These are phyloP conservation scores for Corydoras maculifer DNA, from an alignment of 2,113 vertebrate species.

Conservation along the genomic window DNA sequence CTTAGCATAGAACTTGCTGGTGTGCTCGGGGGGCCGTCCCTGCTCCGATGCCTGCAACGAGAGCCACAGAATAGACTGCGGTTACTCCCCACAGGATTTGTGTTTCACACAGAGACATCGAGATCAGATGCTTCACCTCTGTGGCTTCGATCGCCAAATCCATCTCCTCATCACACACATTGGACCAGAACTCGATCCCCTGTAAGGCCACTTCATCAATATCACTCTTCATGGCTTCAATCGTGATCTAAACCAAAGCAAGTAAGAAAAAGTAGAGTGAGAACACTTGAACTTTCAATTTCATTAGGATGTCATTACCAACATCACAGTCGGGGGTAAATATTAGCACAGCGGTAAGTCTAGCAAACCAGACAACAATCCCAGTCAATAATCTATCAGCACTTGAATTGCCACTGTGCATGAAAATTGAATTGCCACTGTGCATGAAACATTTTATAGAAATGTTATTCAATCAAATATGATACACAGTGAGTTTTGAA, in stretches of 20 bases:
- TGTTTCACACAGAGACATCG: no score
- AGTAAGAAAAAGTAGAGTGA: not conserved
- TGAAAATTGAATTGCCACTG: no score
- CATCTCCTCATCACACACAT: constrained; percentile 98
- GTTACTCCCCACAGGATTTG: no score
- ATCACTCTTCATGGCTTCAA: constrained; percentile 98
- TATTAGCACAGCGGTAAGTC: no score
- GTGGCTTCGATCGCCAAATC: constrained; percentile 95
- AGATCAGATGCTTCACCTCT: constrained; percentile 68
- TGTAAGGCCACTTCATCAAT: constrained; percentile 95
- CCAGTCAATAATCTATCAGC: no score
- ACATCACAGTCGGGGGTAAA: no score
- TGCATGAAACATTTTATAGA: no score
- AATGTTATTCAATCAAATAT: no score
- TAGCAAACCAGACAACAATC: no score
- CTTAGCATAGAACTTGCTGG: constrained; percentile 98
- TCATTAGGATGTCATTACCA: no score
- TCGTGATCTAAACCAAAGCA: constrained; percentile 76
- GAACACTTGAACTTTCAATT: not conserved
- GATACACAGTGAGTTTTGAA: constrained; percentile 31
- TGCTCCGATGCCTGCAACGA: constrained; percentile 84
- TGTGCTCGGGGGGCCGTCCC: constrained; percentile 94
- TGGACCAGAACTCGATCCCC: constrained; percentile 98
- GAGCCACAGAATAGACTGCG: no score
- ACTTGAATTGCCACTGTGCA: no score